A percentile compares a stretch with the other conserved stretches of the same genome.
Evolutionary conservation across 2,113 vertebrate species (phyloP).

Genomic region (Acrocephalus kingi): DNA sequence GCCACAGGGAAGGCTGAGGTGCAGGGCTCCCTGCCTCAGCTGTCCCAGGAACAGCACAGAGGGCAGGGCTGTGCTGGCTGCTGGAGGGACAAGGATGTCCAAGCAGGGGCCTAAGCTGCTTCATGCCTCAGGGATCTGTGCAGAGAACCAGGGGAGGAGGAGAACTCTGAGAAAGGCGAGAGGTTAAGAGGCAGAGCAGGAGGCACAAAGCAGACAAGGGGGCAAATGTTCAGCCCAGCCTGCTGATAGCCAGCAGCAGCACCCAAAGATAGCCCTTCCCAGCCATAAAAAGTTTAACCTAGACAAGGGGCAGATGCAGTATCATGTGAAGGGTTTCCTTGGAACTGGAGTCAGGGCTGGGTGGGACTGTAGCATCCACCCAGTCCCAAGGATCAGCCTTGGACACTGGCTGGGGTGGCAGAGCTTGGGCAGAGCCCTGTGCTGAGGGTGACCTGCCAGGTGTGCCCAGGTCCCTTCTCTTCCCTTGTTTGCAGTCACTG

Average conservation of each 20-base stretch:
- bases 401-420: accelerated
- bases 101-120: neutral
- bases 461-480: neutral
- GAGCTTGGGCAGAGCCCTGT: neutral
- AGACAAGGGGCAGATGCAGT: neutral
- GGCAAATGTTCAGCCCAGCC: neutral
- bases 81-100: neutral
- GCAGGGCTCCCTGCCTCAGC: neutral
- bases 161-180: neutral
- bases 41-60: neutral
- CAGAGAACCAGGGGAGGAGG: neutral
- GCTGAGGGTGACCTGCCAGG: neutral
- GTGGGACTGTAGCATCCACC: neutral
- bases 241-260: neutral
- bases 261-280: neutral
- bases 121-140: accelerated
- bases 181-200: neutral
- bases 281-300: neutral
- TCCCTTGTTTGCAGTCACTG: accelerated
- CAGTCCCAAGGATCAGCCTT: accelerated
- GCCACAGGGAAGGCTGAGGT: neutral
- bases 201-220: neutral
- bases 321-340: neutral
- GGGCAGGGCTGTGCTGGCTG: neutral
- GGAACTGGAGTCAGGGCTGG: neutral